These are phyloP conservation scores for Stratiolaelaps scimitus DNA, from an alignment of 1,140 invertebrate species.

Conservation along the genomic window DNA sequence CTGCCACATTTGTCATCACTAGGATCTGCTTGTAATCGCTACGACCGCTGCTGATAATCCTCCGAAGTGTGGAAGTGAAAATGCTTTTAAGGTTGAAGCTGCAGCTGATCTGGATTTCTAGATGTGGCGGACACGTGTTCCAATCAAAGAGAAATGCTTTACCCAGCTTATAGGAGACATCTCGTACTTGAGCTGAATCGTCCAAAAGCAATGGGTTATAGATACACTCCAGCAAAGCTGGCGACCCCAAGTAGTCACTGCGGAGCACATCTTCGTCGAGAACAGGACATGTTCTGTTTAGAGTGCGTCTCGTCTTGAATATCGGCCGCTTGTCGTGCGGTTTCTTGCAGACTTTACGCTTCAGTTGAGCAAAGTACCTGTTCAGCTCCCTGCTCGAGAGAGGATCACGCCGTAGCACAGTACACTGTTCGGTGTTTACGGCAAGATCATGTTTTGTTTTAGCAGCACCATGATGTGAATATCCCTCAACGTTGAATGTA, in stretches of 20 bases:
- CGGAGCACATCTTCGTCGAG: slow-evolving; percentile 4
- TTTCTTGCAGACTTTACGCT: too few species aligned
- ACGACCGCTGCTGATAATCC: not conserved
- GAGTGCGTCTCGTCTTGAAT: too few species aligned
- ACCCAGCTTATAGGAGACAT: not conserved
- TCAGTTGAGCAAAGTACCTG: too few species aligned
- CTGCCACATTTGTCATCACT: not conserved
- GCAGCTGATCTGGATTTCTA: too few species aligned
- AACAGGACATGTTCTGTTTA: not conserved
- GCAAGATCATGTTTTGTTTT: too few species aligned
- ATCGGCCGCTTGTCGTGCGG: too few species aligned
- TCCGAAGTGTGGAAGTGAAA: too few species aligned
- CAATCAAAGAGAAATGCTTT: not conserved
- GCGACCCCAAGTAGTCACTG: not conserved
- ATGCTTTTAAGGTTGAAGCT: not conserved
- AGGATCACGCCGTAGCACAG: too few species aligned
- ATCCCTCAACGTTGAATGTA: too few species aligned
- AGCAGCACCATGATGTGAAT: too few species aligned
- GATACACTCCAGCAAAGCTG: not conserved
- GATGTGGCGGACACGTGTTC: not conserved
- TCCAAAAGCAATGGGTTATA: not conserved
- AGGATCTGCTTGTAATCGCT: not conserved
- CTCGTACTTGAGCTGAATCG: not conserved
- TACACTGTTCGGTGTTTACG: too few species aligned
- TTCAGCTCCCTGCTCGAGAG: too few species aligned